Evolutionary conservation across 2,888 invertebrate genomes (phyloP), one percentile per base, ranked within the genome.

Genomic region (Pristionchus mayeri): DNA sequence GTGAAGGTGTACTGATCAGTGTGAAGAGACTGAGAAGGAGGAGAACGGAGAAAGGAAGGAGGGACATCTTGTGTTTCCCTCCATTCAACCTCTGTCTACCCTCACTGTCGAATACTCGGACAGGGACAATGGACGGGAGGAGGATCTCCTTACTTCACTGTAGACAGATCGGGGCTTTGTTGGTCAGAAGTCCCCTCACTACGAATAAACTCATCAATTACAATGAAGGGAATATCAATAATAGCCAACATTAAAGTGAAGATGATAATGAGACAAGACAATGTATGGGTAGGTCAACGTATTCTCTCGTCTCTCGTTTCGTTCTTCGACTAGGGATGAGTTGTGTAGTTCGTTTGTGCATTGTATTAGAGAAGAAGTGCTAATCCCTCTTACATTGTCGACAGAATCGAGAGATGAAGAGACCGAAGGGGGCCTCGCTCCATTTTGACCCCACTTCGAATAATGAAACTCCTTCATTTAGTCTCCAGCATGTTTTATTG

Each of bases 81-180:
- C 63, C 34, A 63, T 63, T 63, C 63, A 63, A 27, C 63, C n/a
- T 63, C 63, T 34, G 16, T 63, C 63, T 34, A 16, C 63, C 63
- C 13, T 34, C 63, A 63, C 63, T 63, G 63, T 63, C 34, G 63
- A 63, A 63, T 63, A 63, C 63, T 63, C 63, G 24, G 63, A 63
- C 34, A 63, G 9, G 34, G 16, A 63, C 63, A 63, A 63, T 63
- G 63, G 63, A 63, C 27, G 63, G 34, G 30, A 34, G 30, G 16
- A 30, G 63, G 63, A 63, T 63, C 63, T 63, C 30, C 63, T 63
- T 63, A 30, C 63, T 24, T n/a, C 57, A 18, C 27, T 57, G 11
- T 11, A 27, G 30, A 16, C 11, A 11, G 63, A 63, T 16, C 34
- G 34, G 63, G 63, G 63, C 63, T 63, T 63, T 63, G 63, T 63